These are phyloP conservation scores for Actias luna DNA, from an alignment of 2,888 invertebrate genomes.

Conservation along the genomic window DNA sequence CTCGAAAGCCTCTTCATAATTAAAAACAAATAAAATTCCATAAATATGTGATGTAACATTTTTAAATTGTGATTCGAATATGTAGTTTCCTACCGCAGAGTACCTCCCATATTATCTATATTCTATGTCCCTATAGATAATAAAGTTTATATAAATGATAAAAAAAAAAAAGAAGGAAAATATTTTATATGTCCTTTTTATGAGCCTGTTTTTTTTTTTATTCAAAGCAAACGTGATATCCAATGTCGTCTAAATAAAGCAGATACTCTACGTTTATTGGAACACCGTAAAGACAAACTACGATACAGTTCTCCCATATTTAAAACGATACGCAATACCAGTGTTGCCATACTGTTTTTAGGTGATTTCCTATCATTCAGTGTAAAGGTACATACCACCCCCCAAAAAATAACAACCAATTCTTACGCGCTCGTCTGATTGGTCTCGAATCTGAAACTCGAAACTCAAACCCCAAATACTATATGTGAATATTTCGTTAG, in stretches of 20 bases:
- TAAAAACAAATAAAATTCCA: not conserved
- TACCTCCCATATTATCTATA: not conserved
- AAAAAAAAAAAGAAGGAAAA: too few species aligned
- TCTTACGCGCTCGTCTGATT: too few species aligned
- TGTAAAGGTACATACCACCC: too few species aligned
- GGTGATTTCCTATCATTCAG: too few species aligned
- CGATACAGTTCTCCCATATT: not conserved
- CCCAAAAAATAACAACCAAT: too few species aligned
- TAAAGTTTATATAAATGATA: too few species aligned
- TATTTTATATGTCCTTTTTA: too few species aligned
- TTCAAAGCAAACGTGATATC: not conserved
- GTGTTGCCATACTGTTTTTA: too few species aligned
- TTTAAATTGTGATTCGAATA: not conserved
- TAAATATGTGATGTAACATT: slow-evolving; percentile 3
- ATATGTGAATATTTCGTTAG: too few species aligned
- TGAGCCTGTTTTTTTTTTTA: not conserved
- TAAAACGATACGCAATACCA: not conserved
- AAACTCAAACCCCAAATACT: too few species aligned
- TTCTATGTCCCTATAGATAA: not conserved
- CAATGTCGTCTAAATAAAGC: not conserved
- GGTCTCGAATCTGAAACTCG: too few species aligned
- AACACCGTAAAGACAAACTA: not conserved
- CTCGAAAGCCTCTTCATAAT: not conserved
- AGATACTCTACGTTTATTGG: not conserved
- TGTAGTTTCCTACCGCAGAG: not conserved